phyloP scores from a whole-genome alignment of 2,113 vertebrate genomes.

The Odobenus rosmarus region DNA sequence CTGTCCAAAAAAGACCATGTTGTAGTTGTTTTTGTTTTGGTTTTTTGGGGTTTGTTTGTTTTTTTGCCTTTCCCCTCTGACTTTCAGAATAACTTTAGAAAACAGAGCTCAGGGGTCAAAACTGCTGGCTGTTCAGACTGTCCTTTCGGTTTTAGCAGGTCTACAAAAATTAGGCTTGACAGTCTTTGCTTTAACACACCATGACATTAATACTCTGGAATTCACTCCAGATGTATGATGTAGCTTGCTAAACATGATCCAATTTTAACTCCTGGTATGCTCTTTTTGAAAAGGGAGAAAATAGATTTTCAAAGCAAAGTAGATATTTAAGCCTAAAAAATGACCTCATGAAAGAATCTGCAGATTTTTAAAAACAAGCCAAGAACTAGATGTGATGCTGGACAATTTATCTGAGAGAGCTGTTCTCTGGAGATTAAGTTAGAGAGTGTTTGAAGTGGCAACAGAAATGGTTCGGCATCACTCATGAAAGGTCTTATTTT shows the following conservation, averaged over 20 bases:
- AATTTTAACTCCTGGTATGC: constrained; percentile 78
- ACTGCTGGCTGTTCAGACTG: constrained; percentile 65
- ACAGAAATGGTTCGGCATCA: not conserved
- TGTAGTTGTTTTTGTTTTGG: not conserved
- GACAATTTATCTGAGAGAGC: constrained; percentile 24
- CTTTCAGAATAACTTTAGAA: constrained; percentile 58
- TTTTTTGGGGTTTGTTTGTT: too few relatives aligned
- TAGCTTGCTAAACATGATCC: constrained; percentile 79
- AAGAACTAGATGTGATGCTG: constrained; percentile 54
- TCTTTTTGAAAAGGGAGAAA: constrained; percentile 75
- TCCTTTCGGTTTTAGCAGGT: constrained; percentile 77
- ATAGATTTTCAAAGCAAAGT: constrained; percentile 76
- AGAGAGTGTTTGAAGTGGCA: constrained; percentile 63
- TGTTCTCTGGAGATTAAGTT: constrained; percentile 23
- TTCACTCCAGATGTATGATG: constrained; percentile 83
- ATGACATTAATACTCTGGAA: constrained; percentile 76
- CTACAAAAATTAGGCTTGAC: constrained; percentile 77
- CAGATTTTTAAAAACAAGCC: constrained; percentile 66
- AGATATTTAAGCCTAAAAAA: constrained; percentile 75
- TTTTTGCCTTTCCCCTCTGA: not conserved
- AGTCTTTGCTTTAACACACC: constrained; percentile 77
- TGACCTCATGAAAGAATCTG: constrained; percentile 67
- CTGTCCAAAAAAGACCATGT: not conserved
- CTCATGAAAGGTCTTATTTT: constrained; percentile 56
- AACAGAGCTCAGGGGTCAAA: constrained; percentile 54